Base-by-base conservation (phyloP, 2,113 vertebrate species). In the Calyptomena viridis region DNA sequence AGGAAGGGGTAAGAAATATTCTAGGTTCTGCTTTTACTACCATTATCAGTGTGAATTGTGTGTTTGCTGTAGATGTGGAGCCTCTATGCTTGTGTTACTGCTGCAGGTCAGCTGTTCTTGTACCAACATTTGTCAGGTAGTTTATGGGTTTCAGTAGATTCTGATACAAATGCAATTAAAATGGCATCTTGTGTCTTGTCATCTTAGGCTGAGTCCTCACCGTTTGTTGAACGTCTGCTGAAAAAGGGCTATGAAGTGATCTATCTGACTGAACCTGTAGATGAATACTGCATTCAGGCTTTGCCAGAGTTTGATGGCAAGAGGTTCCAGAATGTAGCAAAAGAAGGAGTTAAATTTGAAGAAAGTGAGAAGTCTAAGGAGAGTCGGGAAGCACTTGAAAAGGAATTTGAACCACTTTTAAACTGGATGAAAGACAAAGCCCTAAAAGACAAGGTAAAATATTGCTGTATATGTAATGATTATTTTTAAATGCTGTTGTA, bases 211-310 rank as follows among this genome's bases (percentile, higher is more conserved):
- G 99, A 99, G 94, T 99, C 99, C 21, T 99, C 99, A 49, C 99
- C 99, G 3, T 99, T 99, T 74, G 99, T 99, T 42, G 99, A 99
- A 95, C 98, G 96, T 22, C 98, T 99, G 80, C 98, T 99, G 97
- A 99, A 99, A 97, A 99, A 99, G 87, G 99, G 99, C 73, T 99
- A 99, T n/a, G 99, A 99, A 97, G 99, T 99, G 37, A 98, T 99
- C 69, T 99, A 99, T 89, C 98, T 99, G 96, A 99, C 99, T 1
- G 99, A 99, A 94, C 99, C 99, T 50, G 99, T 99, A 60, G 99
- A 99, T 25, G 99, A 99, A 80, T 99, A 99, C 97, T 99, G 99
- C 89, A 98, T 99, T 94, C 99, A 99, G 97, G 99, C 99, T 30
- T 97, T 99, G 69, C 99, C 99, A 0, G 99, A 99, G 96, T 99